phyloP scores from a whole-genome alignment of 2,113 vertebrate species.

The Chlorodrepanis virens region DNA sequence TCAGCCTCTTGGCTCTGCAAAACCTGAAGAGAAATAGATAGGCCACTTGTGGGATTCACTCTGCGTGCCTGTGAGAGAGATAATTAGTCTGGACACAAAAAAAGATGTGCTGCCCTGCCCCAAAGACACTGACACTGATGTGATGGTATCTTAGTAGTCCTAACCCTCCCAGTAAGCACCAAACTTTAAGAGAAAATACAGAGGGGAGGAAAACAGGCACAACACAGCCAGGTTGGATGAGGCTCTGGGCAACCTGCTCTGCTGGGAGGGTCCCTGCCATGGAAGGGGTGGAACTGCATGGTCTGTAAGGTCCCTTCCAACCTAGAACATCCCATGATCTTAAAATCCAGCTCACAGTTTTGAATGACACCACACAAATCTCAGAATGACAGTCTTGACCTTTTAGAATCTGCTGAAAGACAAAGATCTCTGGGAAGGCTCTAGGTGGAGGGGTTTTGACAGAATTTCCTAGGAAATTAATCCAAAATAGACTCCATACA shows the following conservation, averaged over 20 bases:
- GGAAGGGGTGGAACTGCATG: not conserved
- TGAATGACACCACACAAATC: not conserved
- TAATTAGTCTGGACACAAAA: not conserved
- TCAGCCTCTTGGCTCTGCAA: not conserved
- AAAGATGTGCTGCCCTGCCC: not conserved
- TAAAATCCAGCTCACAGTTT: not conserved
- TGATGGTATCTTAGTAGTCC: not conserved
- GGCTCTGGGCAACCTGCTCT: not conserved
- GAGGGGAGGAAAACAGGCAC: not conserved
- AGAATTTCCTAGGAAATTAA: not conserved
- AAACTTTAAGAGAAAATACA: not conserved
- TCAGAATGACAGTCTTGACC: not conserved
- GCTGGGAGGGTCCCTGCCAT: not conserved
- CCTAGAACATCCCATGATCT: not conserved
- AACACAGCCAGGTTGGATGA: accelerated
- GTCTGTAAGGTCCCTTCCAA: not conserved
- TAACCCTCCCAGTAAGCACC: not conserved
- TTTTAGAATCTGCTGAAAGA: not conserved
- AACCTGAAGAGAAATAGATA: not conserved
- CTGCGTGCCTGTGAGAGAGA: not conserved
- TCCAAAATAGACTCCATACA: not conserved
- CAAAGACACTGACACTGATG: not conserved
- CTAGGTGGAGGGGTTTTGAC: not conserved
- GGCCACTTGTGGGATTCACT: not conserved
- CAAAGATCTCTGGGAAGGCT: not conserved